phyloP scores from a whole-genome alignment of 2,888 invertebrate genomes.

The Pecten maximus region DNA sequence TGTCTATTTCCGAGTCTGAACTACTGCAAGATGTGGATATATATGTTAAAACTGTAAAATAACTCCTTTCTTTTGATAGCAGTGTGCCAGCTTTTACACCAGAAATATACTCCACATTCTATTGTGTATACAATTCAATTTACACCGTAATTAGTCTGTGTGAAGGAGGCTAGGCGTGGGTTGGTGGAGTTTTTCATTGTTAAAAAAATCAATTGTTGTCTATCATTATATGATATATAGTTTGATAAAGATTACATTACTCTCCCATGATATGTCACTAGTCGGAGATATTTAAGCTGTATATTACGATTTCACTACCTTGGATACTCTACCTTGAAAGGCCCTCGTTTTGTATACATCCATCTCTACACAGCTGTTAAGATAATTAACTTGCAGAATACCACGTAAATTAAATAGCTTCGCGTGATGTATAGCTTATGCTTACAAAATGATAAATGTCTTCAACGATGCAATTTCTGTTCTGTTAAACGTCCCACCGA shows the following conservation, averaged over 20 bases:
- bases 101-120: neutral
- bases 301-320: too few species aligned
- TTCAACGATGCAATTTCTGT: neutral
- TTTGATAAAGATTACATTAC: too few species aligned
- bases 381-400: constrained; percentile 15
- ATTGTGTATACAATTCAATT: constrained; percentile 27
- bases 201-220: too few species aligned
- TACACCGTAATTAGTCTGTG: constrained; percentile 10
- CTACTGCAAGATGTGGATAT: neutral
- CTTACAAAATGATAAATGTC: constrained; percentile 11
- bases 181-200: too few species aligned
- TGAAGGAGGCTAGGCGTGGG: neutral
- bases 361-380: neutral
- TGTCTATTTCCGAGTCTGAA: neutral
- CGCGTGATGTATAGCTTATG: neutral
- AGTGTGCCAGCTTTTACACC: neutral
- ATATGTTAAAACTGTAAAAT: constrained; percentile 5
- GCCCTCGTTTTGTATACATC: neutral
- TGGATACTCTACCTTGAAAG: neutral
- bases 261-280: too few species aligned
- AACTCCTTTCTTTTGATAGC: neutral
- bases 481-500: neutral
- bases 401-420: constrained; percentile 7
- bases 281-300: too few species aligned
- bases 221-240: too few species aligned